Base-by-base conservation (phyloP, 2,113 vertebrate species). In the Neopipo cinnamomea region DNA sequence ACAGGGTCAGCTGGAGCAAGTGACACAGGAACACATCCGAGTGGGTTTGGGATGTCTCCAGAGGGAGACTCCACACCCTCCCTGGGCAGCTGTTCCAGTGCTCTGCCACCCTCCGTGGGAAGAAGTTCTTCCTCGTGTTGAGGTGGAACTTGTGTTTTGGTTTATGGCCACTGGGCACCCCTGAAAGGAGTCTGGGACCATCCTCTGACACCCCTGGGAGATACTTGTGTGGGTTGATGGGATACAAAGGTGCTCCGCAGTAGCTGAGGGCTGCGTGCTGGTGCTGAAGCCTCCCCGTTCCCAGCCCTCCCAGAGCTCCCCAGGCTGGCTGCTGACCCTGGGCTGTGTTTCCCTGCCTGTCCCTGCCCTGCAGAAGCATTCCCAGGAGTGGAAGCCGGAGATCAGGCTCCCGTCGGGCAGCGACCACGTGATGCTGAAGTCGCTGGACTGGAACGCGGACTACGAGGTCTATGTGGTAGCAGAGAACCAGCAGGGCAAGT, bases 401-500 rank as follows among this genome's bases (percentile, higher is more conserved):
- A 98, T 99, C 96, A 97, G 98, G n/a, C 93, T 99, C 63, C 98
- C 99, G 0, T 98, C 98, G 3, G 95, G 87, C 97, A 99, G 98
- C 3, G 98, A 99, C 76, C 98, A 99, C 8, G 96, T 98, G 37
- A 95, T 98, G 91, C 98, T 99, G 46, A 98, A 97, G 3, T 96
- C 98, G 5, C 97, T 99, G 93, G 98, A 99, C 20, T 99, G 99
- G 99, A 99, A 99, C 50, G 99, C 98, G 0, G 99, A 99, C 78
- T 99, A 99, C 15, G 98, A 98, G 37, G 98, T 99, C n/a, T 98
- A 94, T 4, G 99, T 99, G 97, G 97, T 99, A 70, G 99, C 99
- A 0, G 99, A 99, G 96, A 99, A 99, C 97, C 97, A 99, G 96
- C 99, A 99, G 95, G 99, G 99, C 85, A 99, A 98, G 52, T 99